Evolutionary conservation across 2,113 vertebrate genomes (phyloP).

Genomic region (Naja naja): DNA sequence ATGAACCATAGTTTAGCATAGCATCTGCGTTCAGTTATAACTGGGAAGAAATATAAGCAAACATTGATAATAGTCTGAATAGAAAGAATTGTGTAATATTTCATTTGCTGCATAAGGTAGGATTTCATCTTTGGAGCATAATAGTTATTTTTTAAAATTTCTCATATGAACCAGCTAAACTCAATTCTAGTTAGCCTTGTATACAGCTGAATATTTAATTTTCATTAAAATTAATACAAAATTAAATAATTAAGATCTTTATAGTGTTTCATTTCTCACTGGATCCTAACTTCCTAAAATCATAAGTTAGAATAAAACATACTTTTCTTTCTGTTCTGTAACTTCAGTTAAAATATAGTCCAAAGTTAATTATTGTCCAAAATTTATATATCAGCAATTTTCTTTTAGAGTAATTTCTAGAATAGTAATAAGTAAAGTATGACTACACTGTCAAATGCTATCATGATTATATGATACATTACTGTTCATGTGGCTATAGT

Average conservation of each 20-base stretch:
- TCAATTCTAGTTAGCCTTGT: not conserved
- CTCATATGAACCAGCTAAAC: not conserved
- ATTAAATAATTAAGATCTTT: not conserved
- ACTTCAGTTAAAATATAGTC: not conserved
- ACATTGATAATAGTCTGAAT: not conserved
- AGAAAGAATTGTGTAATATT: not conserved
- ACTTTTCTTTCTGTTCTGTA: not conserved
- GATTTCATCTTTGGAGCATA: not conserved
- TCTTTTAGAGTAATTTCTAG: not conserved
- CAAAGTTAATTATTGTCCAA: not conserved
- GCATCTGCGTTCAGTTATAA: not conserved
- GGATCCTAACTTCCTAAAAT: not conserved
- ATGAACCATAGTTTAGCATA: not conserved
- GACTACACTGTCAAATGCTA: not conserved
- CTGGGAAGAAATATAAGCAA: not conserved
- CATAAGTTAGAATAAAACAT: not conserved
- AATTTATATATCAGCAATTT: not conserved
- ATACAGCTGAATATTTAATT: not conserved
- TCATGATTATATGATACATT: not conserved
- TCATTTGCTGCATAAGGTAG: not conserved
- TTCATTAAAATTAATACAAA: not conserved
- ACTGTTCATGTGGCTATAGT: not conserved
- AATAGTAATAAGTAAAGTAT: not conserved
- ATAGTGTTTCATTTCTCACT: not conserved
- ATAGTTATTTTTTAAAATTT: not conserved